Base-by-base conservation (phyloP, 2,113 vertebrate genomes). In the Mesoclemmys tuberculata region DNA sequence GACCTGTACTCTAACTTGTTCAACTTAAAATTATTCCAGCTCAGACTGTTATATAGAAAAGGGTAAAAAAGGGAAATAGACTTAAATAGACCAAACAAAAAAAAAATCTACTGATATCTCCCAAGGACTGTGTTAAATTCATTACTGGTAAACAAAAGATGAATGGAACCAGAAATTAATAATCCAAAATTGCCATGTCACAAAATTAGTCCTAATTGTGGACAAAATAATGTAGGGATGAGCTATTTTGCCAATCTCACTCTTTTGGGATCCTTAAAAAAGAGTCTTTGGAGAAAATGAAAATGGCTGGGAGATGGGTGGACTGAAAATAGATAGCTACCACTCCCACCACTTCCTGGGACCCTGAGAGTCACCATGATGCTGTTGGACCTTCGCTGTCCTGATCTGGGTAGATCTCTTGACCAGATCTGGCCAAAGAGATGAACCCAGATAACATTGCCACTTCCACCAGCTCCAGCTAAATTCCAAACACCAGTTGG, bases 1-100 rank as follows among this genome's bases (percentile, higher is more conserved):
- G 10, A 82, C 27, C 12, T 35, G 14, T 0, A 0, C 2, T 49
- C 22, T 64, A 35, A 64, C 6, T 64, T 64, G 31, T 64, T 14
- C 16, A 19, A 64, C 16, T 35, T 35, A 18, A 64, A n/a, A 64
- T 35, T 64, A 64, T 64, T 64, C 16, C 31, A n/a, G 19, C 61
- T 64, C 61, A 64, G 61, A 64, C 31, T 64, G 31, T 64, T 64
- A n/a, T n/a, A n/a, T n/a, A n/a, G 61, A 64, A 10, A 35, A n/a
- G 4, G 4, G 16, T 64, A 64, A 31, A 64, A 64, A 58, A 13
- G 56, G 27, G 56, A 58, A 64, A 64, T 14, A 64, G 16, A n/a
- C 61, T 19, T 16, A 64, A 64, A 35, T 35, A 64, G 31, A 35
- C 61, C 31, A 64, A 64, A 61, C 58, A 61, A 35, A 64, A 8